Evolutionary conservation across 1,140 invertebrate species (phyloP).

Genomic region (Bombus picipes): DNA sequence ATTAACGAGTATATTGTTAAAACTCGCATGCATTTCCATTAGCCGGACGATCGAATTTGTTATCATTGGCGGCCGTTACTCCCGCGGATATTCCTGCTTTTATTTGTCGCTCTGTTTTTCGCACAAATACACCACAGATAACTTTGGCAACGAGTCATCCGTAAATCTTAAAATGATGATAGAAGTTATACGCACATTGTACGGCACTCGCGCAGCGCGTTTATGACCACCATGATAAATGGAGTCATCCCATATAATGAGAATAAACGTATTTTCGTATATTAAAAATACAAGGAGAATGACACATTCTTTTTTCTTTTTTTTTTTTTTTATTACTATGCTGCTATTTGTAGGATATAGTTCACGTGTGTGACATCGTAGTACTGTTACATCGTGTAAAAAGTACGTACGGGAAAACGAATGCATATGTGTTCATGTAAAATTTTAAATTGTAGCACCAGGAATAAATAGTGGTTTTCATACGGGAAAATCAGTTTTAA

Average conservation of each 20-base stretch:
- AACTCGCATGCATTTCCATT: constrained; percentile 76
- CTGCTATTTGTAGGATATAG: background rate
- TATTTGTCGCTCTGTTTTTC: constrained; percentile 17
- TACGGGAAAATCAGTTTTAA: background rate
- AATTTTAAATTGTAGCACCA: no score
- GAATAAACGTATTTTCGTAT: background rate
- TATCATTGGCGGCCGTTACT: constrained; percentile 62
- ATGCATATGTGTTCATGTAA: background rate
- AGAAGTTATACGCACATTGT: background rate
- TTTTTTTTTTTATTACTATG: no score
- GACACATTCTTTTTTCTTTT: background rate
- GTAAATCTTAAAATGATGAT: constrained; percentile 31
- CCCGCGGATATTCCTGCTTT: background rate
- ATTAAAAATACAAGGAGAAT: background rate
- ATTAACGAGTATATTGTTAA: constrained; percentile 80
- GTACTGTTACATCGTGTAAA: background rate
- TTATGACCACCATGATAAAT: constrained; percentile 1
- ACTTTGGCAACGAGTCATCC: constrained; percentile 16
- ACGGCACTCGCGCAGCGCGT: background rate
- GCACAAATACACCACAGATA: background rate
- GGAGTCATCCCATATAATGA: background rate
- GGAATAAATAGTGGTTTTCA: background rate
- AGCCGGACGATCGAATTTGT: constrained; percentile 72
- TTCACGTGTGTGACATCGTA: background rate
- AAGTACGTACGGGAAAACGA: background rate